Evolutionary conservation across 2,797 vertebrate species (phyloP), one percentile per base, ranked within the genome.

Genomic region (Muraenolepis orangiensis): DNA sequence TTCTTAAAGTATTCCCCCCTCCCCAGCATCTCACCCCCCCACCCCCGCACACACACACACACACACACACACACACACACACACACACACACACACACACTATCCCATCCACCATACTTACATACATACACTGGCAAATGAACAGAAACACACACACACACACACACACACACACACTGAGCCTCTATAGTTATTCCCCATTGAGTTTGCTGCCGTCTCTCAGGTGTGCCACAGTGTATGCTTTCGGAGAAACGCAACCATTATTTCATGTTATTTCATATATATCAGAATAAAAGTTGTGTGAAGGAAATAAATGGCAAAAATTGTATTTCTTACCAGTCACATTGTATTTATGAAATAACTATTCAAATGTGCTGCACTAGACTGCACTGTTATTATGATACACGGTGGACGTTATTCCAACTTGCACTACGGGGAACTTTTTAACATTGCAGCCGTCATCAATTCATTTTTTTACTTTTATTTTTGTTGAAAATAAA

Each of bases 1-100:
- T 79, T 75, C 26, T 78, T 72, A 71, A 69, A 79, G 66, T 46
- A 76, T 78, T 82, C 75, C 26, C 2, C 68, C 67, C 69, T 72
- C 32, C 68, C 36, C 72, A n/a, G n/a, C n/a, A n/a, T n/a, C n/a
- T 72, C 61, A 12, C 61, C 61, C 16, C 51, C 16, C 16, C 4
- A 61, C 61, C 61, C 7, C 23, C n/a, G 11, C 20, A n/a, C 46
- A 57, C 18, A 51, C 18, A n/a, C 46, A n/a, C 46, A 6, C 46
- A 57, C 20, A n/a, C 46, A n/a, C 20, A 20, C 46, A 57, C 20
- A 20, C 20, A 23, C 20, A 1, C 46, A n/a, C 46, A 57, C 20
- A 46, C 42, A 3, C 40, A 46, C 42, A 16, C 42, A 18, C 42
- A 4, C 42, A 46, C 13, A 16, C 34, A 36, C 34, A 8, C n/a